Base-by-base conservation (phyloP, 1,140 invertebrate genomes). In the Eriosoma lanigerum region DNA sequence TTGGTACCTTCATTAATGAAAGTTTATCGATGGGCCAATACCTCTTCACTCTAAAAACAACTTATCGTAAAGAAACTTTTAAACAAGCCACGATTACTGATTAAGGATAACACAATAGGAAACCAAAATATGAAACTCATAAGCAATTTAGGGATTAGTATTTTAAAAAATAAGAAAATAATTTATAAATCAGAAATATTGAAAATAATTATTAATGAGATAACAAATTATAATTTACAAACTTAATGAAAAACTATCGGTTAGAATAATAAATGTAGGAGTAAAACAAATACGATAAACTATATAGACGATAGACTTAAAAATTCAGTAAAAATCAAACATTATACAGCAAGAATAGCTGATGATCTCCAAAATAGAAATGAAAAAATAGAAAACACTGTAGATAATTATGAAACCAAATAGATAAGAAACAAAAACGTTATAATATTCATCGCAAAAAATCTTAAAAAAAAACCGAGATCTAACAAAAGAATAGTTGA, bases 391-490 rank as follows among this genome's bases (percentile, higher is more conserved):
- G 62, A 66, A 66, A 66, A 66, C 62, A 44, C 26, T 38, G 62
- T 21, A 66, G 62, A 66, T 66, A 66, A 38, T 38, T 32, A 66
- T 66, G 19, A 66, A 58, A 58, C 56, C 56, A 58, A 58, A 58
- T 26, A 24, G 56, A 26, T 24, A 58, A 58, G 3, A 26, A 58
- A 26, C 12, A 26, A 58, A 26, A 58, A 58, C 21, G 17, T 58
- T 58, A 58, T 58, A 58, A 58, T 26, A 10, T 21, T 3, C 56
- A 8, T 24, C 3, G 26, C 24, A 58, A n/a, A 58, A 58, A 58
- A 58, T 26, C 21, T 58, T 12, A 58, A 26, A 58, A 58, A 21
- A 58, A 13, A 66, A 66, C 29, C n/a, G n/a, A n/a, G n/a, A n/a
- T n/a, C n/a, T n/a, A n/a, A n/a, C n/a, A n/a, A n/a, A n/a, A n/a